Conservation (phyloP, 64 coral and sea anemone genomes). For the Hydrozoanthus tunicans region DNA sequence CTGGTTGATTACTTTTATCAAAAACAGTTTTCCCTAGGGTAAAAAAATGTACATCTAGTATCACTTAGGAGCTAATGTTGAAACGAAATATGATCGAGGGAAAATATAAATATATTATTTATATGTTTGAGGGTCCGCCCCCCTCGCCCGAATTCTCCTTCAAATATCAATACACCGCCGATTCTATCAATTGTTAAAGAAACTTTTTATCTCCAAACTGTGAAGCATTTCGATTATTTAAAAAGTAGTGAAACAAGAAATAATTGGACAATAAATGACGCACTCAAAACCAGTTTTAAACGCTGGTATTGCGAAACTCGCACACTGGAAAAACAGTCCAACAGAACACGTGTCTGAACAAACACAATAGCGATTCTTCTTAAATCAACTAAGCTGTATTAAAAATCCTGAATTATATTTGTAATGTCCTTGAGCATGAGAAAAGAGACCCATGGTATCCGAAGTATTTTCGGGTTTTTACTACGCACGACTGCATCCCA, state of each 20-base stretch:
- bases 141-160: not conserved
- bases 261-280: not conserved
- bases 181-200: not conserved
- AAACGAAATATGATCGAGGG: too few species aligned
- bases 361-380: not conserved
- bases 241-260: not conserved
- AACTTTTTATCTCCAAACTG: not conserved
- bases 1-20: too few species aligned
- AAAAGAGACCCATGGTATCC: not conserved
- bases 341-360: conserved; percentile 25
- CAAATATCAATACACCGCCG: not conserved
- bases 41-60: too few species aligned
- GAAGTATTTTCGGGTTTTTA: not conserved
- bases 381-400: not conserved
- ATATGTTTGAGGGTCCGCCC: not conserved
- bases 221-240: not conserved
- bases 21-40: too few species aligned
- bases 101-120: too few species aligned
- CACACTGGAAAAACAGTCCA: not conserved
- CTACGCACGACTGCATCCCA: conserved; percentile 2
- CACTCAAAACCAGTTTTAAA: conserved; percentile 13
- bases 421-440: not conserved
- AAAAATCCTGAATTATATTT: not conserved
- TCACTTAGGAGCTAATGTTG: too few species aligned
- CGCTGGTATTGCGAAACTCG: not conserved